These are phyloP conservation scores for Stylophora pistillata DNA, from an alignment of 64 coral and sea anemone species.

Conservation along the genomic window DNA sequence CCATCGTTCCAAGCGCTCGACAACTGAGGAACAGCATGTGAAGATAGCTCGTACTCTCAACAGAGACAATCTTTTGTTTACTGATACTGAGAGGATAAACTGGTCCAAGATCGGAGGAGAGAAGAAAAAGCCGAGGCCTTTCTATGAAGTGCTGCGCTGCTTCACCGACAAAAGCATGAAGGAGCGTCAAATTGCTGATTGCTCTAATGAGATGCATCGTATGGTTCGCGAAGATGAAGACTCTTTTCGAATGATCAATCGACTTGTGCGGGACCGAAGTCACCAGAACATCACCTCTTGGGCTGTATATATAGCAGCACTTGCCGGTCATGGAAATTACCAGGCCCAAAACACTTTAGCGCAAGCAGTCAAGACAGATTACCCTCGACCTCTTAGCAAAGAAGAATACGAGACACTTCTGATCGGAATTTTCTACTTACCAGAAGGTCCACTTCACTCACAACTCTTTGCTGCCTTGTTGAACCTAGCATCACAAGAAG, in stretches of 20 bases:
- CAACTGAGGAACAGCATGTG: background rate
- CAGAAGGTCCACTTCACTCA: slow-evolving; percentile 75
- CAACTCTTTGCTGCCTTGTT: slow-evolving; percentile 72
- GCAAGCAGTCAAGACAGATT: slow-evolving; percentile 38
- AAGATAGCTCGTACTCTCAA: background rate
- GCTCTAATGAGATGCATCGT: slow-evolving; percentile 79
- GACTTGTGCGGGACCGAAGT: slow-evolving; percentile 48
- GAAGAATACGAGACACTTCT: slow-evolving; percentile 79
- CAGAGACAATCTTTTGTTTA: slow-evolving; percentile 56
- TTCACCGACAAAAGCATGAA: slow-evolving; percentile 64
- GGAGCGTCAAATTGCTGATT: slow-evolving; percentile 70
- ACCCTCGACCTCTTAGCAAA: slow-evolving; percentile 42
- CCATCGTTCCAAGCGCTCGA: background rate
- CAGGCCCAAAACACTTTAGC: slow-evolving; percentile 70
- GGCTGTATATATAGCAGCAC: slow-evolving; percentile 56
- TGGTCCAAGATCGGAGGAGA: slow-evolving; percentile 79
- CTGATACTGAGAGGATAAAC: slow-evolving; percentile 71
- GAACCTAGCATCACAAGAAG: slow-evolving; percentile 24
- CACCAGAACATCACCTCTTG: slow-evolving; percentile 81
- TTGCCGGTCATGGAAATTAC: slow-evolving; percentile 70
- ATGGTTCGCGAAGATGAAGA: slow-evolving; percentile 53
- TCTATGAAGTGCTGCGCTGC: slow-evolving; percentile 84
- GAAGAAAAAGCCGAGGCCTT: slow-evolving; percentile 42
- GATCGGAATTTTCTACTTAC: slow-evolving; percentile 73
- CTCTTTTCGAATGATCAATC: slow-evolving; percentile 38